These are phyloP conservation scores for Protodeltote pygarga DNA, from an alignment of 2,888 invertebrate species.

Conservation along the genomic window DNA sequence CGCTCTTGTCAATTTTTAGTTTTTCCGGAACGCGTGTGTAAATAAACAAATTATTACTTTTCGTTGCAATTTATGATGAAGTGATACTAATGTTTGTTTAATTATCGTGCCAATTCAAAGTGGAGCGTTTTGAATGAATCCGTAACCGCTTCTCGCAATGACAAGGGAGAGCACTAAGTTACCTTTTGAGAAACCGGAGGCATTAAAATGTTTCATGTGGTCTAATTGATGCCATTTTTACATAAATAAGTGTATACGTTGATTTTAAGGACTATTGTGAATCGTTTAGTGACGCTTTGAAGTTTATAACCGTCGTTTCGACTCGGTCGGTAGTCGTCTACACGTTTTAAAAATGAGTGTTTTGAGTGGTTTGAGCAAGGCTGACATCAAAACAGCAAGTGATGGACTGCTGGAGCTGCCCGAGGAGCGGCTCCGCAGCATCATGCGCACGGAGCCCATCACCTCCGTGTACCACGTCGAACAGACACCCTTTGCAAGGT, in stretches of 20 bases:
- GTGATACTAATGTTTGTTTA: slow-evolving; percentile 83
- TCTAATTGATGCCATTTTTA: slow-evolving; percentile 78
- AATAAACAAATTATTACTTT: slow-evolving; percentile 84
- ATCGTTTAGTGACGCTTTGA: slow-evolving; percentile 80
- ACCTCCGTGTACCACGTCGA: slow-evolving; percentile 93
- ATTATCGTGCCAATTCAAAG: slow-evolving; percentile 76
- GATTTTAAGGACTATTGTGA: slow-evolving; percentile 83
- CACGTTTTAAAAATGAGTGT: slow-evolving; percentile 85
- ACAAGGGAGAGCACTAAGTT: slow-evolving; percentile 85
- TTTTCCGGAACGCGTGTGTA: slow-evolving; percentile 84
- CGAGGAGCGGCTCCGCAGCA: slow-evolving; percentile 89
- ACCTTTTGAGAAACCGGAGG: slow-evolving; percentile 85
- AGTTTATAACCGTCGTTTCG: slow-evolving; percentile 70
- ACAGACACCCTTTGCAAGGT: slow-evolving; percentile 95
- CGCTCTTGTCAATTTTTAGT: slow-evolving; percentile 81
- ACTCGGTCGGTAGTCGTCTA: slow-evolving; percentile 80
- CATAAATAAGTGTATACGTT: slow-evolving; percentile 83
- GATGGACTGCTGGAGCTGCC: slow-evolving; percentile 92
- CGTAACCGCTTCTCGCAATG: slow-evolving; percentile 86
- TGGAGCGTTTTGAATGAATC: slow-evolving; percentile 79
- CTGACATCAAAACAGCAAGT: slow-evolving; percentile 87
- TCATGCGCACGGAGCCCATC: slow-evolving; percentile 91
- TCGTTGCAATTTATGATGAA: slow-evolving; percentile 78
- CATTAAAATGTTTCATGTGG: slow-evolving; percentile 85
- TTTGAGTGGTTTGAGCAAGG: slow-evolving; percentile 84